Conservation (phyloP, 2,888 invertebrate species). For the Serrognathus titanus region DNA sequence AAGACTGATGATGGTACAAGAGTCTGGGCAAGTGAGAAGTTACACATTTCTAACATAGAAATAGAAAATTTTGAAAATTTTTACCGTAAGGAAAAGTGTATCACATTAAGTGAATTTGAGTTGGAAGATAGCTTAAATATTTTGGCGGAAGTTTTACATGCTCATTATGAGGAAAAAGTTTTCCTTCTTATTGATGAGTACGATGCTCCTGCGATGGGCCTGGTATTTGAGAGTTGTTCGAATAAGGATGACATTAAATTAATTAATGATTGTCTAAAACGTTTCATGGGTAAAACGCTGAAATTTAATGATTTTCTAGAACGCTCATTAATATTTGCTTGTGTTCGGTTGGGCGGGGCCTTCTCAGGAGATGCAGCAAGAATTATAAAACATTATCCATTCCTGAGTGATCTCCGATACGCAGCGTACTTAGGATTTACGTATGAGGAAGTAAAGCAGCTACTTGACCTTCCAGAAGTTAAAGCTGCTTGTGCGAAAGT, state of each 20-base stretch:
- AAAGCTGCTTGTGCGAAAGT: slow-evolving; percentile 19
- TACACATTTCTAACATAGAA: slow-evolving; percentile 12
- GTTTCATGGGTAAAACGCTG: slow-evolving; percentile 22
- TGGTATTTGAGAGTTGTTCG: slow-evolving; percentile 16
- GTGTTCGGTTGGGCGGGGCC: slow-evolving; percentile 17
- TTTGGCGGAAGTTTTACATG: slow-evolving; percentile 18
- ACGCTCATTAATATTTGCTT: slow-evolving; percentile 6
- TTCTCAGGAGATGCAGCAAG: no score
- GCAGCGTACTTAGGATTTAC: slow-evolving; percentile 22
- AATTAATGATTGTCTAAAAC: slow-evolving; percentile 18
- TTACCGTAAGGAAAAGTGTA: slow-evolving; percentile 15
- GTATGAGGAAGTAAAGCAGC: slow-evolving; percentile 18
- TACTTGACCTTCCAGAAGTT: slow-evolving; percentile 18
- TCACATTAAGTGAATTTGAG: slow-evolving; percentile 11
- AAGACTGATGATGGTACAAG: slow-evolving; percentile 19
- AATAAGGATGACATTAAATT: slow-evolving; percentile 18
- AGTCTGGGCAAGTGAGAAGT: slow-evolving; percentile 19
- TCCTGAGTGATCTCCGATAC: slow-evolving; percentile 19
- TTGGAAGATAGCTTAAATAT: slow-evolving; percentile 12
- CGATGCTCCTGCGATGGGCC: slow-evolving; percentile 18
- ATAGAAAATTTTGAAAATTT: slow-evolving; percentile 13
- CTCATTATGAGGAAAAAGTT: slow-evolving; percentile 20
- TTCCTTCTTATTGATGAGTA: slow-evolving; percentile 20
- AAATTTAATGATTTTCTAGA: slow-evolving; percentile 18
- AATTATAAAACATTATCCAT: slow-evolving; percentile 18